A percentile compares a stretch with the other conserved stretches of the same genome.
Conservation (phyloP, 2,797 vertebrate genomes). For the Dendrocincla tyrannina region DNA sequence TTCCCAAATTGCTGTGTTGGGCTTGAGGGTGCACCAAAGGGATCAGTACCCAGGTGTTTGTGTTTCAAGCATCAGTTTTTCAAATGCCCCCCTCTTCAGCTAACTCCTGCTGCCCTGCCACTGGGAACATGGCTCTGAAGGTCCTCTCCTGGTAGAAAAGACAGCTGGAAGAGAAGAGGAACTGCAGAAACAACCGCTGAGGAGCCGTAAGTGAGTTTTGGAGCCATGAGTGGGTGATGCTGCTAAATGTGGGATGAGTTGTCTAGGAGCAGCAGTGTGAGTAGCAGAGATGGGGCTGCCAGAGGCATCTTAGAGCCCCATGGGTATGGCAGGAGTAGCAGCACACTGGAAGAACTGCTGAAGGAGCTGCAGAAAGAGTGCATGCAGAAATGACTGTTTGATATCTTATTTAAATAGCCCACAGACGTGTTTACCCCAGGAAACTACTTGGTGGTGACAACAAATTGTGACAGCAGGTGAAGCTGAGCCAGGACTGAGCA, state of each 20-base stretch:
- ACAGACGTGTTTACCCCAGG: not conserved
- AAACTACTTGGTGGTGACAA: not conserved
- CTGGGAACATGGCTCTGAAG: not conserved
- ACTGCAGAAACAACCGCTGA: not conserved
- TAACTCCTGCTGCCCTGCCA: not conserved
- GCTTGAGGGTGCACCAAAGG: not conserved
- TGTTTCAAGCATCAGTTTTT: not conserved
- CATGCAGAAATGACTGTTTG: not conserved
- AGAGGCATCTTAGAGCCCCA: accelerated
- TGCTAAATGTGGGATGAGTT: not conserved
- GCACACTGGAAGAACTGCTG: not conserved
- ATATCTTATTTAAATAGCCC: not conserved
- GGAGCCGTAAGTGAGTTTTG: not conserved
- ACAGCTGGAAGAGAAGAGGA: not conserved
- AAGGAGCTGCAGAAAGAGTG: not conserved
- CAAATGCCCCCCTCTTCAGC: not conserved
- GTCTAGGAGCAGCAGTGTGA: not conserved
- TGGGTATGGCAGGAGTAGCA: not conserved
- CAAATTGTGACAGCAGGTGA: not conserved
- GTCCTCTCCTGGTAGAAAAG: not conserved
- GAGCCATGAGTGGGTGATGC: not conserved
- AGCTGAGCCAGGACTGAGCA: not conserved
- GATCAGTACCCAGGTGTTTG: not conserved
- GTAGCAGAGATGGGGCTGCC: not conserved
- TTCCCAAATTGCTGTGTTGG: not conserved